Evolutionary conservation across 1,140 invertebrate genomes (phyloP).

Genomic region (Chironomus tepperi): DNA sequence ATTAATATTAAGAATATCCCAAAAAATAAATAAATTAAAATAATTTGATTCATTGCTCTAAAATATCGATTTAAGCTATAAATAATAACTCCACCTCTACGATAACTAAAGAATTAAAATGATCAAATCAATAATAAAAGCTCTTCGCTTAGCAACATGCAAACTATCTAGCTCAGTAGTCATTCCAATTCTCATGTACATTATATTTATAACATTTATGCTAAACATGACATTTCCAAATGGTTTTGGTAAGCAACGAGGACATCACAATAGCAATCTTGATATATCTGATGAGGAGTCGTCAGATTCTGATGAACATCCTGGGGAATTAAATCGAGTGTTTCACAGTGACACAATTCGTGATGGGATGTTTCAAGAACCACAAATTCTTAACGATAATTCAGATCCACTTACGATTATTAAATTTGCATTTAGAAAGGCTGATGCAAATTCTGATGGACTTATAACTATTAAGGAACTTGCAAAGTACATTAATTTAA

Average conservation of each 20-base stretch:
- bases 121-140: background rate
- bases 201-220: background rate
- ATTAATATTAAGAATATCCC: no score
- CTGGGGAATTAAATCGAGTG: background rate
- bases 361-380: background rate
- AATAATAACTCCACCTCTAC: no score
- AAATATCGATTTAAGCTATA: no score
- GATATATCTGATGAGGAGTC: background rate
- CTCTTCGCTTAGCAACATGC: background rate
- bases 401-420: background rate
- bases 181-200: background rate
- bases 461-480: conserved; percentile 56
- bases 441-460: conserved; percentile 55
- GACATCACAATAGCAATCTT: background rate
- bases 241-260: background rate
- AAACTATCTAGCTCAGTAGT: background rate
- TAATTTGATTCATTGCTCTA: no score
- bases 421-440: conserved; percentile 40
- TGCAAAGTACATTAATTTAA: conserved; percentile 59
- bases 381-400: background rate
- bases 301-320: background rate
- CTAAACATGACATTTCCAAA: conserved; percentile 2
- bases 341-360: background rate
- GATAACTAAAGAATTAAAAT: no score
- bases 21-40: no score